These are phyloP conservation scores for Empidonax alnorum DNA, from an alignment of 2,113 vertebrate genomes.

Conservation along the genomic window DNA sequence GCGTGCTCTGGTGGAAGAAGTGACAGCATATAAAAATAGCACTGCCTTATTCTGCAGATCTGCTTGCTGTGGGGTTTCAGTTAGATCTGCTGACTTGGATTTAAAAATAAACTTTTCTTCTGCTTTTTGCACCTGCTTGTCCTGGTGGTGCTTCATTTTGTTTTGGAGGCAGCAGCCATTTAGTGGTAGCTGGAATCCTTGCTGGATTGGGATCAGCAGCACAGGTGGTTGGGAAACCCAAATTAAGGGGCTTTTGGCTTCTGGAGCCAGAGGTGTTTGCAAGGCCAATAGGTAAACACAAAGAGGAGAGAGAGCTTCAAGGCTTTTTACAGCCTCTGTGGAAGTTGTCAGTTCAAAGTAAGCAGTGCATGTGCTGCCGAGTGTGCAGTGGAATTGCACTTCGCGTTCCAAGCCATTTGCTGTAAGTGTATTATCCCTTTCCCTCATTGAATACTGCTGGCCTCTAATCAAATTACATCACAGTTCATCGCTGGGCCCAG, in stretches of 20 bases:
- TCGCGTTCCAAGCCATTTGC: slow-evolving; percentile 32
- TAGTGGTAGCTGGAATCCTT: background rate
- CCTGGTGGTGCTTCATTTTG: background rate
- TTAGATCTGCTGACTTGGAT: slow-evolving; percentile 60
- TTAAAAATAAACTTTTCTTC: slow-evolving; percentile 40
- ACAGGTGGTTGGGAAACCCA: background rate
- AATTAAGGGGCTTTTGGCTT: background rate
- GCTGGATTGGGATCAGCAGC: background rate
- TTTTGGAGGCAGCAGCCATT: background rate
- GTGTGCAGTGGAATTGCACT: background rate
- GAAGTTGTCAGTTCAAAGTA: background rate
- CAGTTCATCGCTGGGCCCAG: background rate
- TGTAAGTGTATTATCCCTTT: slow-evolving; percentile 42
- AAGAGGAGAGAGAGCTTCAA: background rate
- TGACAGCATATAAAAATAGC: slow-evolving; percentile 43
- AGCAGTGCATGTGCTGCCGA: background rate
- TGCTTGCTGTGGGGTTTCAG: slow-evolving; percentile 39
- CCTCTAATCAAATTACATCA: background rate
- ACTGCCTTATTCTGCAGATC: slow-evolving; percentile 29
- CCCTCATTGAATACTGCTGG: slow-evolving; percentile 12
- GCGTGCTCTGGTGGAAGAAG: background rate
- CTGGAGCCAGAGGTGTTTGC: background rate
- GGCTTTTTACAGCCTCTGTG: background rate
- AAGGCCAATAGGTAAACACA: background rate
- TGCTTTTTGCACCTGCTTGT: slow-evolving; percentile 60